Base-by-base conservation (phyloP, 2,888 invertebrate species). In the Leucania comma region DNA sequence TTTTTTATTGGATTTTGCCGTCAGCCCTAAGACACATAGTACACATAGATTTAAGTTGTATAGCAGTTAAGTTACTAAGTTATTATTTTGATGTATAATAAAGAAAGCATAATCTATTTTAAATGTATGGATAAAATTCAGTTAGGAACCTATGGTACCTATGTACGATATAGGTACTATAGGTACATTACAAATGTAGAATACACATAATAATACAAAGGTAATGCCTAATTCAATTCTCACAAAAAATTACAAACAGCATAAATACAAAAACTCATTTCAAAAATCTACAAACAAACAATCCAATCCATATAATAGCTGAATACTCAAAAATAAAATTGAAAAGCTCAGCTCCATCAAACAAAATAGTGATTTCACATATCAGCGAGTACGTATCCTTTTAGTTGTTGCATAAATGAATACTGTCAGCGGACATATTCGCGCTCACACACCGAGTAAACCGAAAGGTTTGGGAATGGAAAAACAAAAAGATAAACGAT, bases 301-400 rank as follows among this genome's bases (percentile, higher is more conserved):
- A 75, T 67, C 75, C 65, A 72, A 75, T 67, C 35, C 61, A 68
- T 81, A 64, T 54, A 63, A 75, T 70, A 72, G 66, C 79, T 29
- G 59, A 72, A 72, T 72, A 75, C 72, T 72, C 66, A 73, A 80
- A 85, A 84, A 85, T 82, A 83, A 85, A 87, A 89, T 87, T 85
- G 86, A 83, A 87, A 86, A 82, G 80, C 84, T 79, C 77, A 76
- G 78, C 75, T 80, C 86, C 80, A 87, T 89, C 86, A 90, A 89
- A 90, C 88, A 88, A 91, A 91, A 93, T 90, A 91, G 90, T 91
- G 89, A 93, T 94, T 93, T 93, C 91, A 92, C 93, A 93, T 91
- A 92, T 93, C 93, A 91, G 80, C 87, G 93, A 85, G 83, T 87
- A 82, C 87, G 88, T 88, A 92, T 88, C 89, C 91, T 89, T 90